Conservation (phyloP, 2,797 vertebrate species). For the Pempheris klunzingeri region DNA sequence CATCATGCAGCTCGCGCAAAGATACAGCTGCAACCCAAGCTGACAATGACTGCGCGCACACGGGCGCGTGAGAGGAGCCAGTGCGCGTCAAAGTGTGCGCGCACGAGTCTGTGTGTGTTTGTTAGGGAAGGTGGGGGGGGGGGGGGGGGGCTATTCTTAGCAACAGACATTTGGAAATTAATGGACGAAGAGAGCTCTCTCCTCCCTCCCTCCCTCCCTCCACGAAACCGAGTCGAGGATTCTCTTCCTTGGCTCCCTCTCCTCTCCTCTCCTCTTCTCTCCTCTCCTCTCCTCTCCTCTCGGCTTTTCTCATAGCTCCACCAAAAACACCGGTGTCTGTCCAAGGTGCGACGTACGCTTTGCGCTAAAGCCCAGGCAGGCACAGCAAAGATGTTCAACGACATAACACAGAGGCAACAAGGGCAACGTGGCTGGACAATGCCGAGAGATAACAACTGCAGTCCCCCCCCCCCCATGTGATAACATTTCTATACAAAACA, state of each 20-base stretch:
- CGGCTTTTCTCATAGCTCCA: conserved; percentile 29
- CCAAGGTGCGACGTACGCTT: conserved; percentile 65
- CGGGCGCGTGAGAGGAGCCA: conserved; percentile 37
- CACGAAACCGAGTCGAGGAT: conserved; percentile 61
- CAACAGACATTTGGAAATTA: conserved; percentile 86
- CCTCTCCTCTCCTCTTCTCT: neutral
- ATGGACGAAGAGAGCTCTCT: conserved; percentile 79
- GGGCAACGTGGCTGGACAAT: neutral
- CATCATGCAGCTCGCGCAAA: conserved; percentile 58
- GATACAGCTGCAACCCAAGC: conserved; percentile 71
- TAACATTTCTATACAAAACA: neutral
- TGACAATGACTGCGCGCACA: conserved; percentile 70
- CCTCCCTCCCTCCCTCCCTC: conserved; percentile 48
- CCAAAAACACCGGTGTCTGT: conserved; percentile 39
- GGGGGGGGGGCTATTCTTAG: conserved; percentile 83
- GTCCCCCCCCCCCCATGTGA: too few species aligned
- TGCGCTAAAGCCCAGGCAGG: conserved; percentile 30
- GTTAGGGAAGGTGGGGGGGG: conserved; percentile 67
- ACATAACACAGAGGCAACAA: conserved; percentile 12
- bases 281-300: neutral
- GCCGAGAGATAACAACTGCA: neutral
- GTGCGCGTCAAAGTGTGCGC: conserved; percentile 51
- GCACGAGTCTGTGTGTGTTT: conserved; percentile 69
- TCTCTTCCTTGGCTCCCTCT: conserved; percentile 39
- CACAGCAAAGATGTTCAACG: conserved; percentile 15